Evolutionary conservation across 1,140 invertebrate genomes (phyloP).

Genomic region (Ostrea denselamellosa): DNA sequence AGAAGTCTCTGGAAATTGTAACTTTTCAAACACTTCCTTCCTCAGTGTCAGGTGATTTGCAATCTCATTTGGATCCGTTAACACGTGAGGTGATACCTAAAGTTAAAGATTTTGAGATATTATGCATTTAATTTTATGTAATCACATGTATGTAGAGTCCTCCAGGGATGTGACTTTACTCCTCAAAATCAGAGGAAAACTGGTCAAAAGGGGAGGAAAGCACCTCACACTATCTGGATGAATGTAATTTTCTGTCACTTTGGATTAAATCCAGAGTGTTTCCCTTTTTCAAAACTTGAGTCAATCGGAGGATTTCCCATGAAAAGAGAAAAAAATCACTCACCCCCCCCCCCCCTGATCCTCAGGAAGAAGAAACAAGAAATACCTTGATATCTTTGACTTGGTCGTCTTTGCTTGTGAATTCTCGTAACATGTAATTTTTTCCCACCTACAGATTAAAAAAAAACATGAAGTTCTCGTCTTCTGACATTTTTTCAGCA

Average conservation of each 20-base stretch:
- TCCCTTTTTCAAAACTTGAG: neutral
- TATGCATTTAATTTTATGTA: neutral
- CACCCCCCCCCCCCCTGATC: too few relatives aligned
- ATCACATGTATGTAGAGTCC: neutral
- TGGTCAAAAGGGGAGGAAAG: too few relatives aligned
- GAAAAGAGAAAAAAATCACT: too few relatives aligned
- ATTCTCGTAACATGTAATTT: slow-evolving; percentile 78
- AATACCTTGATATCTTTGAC: slow-evolving; percentile 73
- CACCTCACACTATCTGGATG: neutral
- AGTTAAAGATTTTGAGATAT: slow-evolving; percentile 8
- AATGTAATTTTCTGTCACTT: neutral
- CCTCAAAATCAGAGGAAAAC: too few relatives aligned
- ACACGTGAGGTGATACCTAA: slow-evolving; percentile 66
- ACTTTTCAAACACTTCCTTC: slow-evolving; percentile 73
- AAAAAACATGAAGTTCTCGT: neutral
- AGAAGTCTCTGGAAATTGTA: slow-evolving; percentile 65
- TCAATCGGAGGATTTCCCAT: too few relatives aligned
- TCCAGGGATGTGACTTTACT: too few relatives aligned
- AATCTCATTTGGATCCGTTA: slow-evolving; percentile 76
- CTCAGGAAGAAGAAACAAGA: too few relatives aligned
- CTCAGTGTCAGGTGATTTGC: slow-evolving; percentile 68
- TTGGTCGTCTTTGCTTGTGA: slow-evolving; percentile 72
- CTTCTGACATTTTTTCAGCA: too few relatives aligned
- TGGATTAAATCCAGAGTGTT: neutral
- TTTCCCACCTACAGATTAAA: slow-evolving; percentile 68